phyloP scores from a whole-genome alignment of 2,888 invertebrate species.

The Philaethria dido region DNA sequence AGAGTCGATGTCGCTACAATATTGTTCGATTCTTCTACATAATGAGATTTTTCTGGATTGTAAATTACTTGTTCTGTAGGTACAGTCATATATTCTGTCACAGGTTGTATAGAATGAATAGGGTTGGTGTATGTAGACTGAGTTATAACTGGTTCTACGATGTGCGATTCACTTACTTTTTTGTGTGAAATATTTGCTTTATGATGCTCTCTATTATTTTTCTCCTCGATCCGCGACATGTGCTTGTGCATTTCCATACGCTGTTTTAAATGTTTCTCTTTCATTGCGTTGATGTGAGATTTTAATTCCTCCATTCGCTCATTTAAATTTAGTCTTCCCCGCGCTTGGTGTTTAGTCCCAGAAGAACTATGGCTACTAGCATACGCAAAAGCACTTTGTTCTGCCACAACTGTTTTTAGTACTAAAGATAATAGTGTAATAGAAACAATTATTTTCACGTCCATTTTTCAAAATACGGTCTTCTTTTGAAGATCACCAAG shows the following conservation, averaged over 20 bases:
- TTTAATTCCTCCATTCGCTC: constrained; percentile 5
- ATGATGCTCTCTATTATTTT: not conserved
- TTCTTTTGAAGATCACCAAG: not conserved
- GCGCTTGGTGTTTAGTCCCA: not conserved
- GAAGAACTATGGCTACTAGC: constrained; percentile 1
- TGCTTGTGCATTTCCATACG: constrained; percentile 3
- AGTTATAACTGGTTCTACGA: not conserved
- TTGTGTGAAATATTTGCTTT: not conserved
- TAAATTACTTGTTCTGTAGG: not conserved
- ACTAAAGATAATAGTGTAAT: constrained; percentile 15
- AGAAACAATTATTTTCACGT: constrained; percentile 16
- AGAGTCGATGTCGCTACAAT: not conserved
- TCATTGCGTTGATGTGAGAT: constrained; percentile 16
- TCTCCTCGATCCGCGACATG: not conserved
- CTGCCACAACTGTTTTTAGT: not conserved
- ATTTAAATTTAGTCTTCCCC: not conserved
- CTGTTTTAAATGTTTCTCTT: constrained; percentile 20
- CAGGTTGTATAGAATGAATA: not conserved
- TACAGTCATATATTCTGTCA: not conserved
- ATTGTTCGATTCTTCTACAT: not conserved
- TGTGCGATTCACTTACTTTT: not conserved
- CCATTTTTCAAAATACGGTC: constrained; percentile 24
- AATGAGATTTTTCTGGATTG: not conserved
- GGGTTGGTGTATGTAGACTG: not conserved
- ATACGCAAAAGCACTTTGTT: not conserved